These are phyloP conservation scores for Drosophila funebris DNA, from an alignment of 1,140 invertebrate genomes.

Conservation along the genomic window DNA sequence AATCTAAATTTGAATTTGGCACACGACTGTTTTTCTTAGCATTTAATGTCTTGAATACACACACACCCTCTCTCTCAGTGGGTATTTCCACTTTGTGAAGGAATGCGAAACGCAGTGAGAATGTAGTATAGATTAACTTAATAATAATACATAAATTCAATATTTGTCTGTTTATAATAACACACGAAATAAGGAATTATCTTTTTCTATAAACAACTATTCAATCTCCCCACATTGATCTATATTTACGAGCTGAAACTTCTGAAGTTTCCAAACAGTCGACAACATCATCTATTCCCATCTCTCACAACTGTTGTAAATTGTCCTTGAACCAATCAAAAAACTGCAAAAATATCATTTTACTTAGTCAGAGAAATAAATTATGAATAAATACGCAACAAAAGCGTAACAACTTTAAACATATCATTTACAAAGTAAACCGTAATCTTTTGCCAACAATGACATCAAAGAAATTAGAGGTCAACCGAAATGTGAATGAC, in stretches of 20 bases:
- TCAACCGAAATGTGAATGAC: constrained; percentile 17
- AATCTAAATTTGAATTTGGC: constrained; percentile 63
- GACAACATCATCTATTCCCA: not conserved
- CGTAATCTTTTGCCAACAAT: not conserved
- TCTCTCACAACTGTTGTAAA: not conserved
- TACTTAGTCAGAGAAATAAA: constrained; percentile 1
- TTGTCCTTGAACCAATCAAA: not conserved
- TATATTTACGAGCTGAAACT: not conserved
- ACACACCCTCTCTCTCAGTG: not conserved
- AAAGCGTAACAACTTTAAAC: not conserved
- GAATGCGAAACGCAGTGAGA: too few species aligned
- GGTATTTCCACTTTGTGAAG: not conserved
- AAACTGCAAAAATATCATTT: not conserved
- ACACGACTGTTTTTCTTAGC: constrained; percentile 42
- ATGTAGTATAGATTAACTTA: too few species aligned
- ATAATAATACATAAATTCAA: too few species aligned
- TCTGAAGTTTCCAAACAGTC: not conserved
- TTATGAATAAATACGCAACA: not conserved
- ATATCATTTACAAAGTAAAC: constrained; percentile 1
- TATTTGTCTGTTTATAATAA: too few species aligned
- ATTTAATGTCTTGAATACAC: constrained; percentile 2
- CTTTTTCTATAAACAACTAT: not conserved
- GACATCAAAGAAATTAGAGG: not conserved
- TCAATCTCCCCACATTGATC: not conserved
- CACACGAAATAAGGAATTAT: too few species aligned